Evolutionary conservation across 1,140 invertebrate species (phyloP).

Genomic region (Tetragonula clypearis): DNA sequence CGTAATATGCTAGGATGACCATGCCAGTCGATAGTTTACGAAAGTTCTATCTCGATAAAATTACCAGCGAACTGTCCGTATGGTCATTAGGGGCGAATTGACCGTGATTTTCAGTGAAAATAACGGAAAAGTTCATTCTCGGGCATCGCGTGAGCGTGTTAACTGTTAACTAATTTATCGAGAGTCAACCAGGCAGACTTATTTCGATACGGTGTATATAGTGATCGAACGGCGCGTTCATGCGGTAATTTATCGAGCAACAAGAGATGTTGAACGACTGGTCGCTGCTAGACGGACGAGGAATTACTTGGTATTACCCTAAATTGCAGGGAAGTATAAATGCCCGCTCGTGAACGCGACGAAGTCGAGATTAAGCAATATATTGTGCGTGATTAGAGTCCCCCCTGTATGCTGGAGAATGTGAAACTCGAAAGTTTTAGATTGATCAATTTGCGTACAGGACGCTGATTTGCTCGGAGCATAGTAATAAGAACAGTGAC

Average conservation of each 20-base stretch:
- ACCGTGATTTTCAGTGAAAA: conserved; percentile 31
- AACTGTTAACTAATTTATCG: conserved; percentile 56
- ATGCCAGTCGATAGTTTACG: conserved; percentile 13
- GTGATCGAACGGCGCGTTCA: conserved; percentile 36
- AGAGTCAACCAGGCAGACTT: conserved; percentile 27
- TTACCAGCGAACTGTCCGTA: conserved; percentile 11
- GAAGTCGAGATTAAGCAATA: conserved; percentile 10
- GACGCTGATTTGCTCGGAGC: neutral
- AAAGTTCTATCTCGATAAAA: conserved; percentile 30
- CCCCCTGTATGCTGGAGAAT: neutral
- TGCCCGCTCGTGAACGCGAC: conserved; percentile 14
- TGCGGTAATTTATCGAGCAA: conserved; percentile 45
- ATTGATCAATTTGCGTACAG: neutral
- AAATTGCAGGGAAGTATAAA: conserved; percentile 32
- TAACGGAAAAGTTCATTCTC: conserved; percentile 21
- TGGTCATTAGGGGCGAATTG: conserved; percentile 46
- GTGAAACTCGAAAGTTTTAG: neutral
- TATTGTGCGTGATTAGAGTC: neutral
- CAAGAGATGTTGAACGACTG: conserved; percentile 42
- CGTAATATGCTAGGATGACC: neutral
- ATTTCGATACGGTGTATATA: conserved; percentile 36
- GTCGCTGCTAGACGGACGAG: conserved; percentile 26
- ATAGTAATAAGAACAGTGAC: neutral
- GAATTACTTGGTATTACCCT: conserved; percentile 47
- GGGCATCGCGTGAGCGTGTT: conserved; percentile 42